Base-by-base conservation (phyloP, 2,797 vertebrate genomes). In the Acanthurus lineatus region DNA sequence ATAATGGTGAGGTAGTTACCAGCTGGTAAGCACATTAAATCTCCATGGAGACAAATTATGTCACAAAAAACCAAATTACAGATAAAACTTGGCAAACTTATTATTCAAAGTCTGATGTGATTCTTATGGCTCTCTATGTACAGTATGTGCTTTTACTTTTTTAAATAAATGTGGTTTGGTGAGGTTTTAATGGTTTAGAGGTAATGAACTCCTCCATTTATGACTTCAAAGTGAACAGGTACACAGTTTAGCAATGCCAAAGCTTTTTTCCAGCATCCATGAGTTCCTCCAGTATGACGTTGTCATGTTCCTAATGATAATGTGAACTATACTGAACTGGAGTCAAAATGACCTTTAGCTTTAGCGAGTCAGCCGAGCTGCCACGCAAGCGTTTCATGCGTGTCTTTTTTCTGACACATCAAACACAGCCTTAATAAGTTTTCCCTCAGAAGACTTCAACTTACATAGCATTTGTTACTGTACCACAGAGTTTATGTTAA, bases 261-360 rank as follows among this genome's bases (percentile, higher is more conserved):
- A 59, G 59, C 56, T 64, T 54, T 65, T 38, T 62, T 70, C 54
- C 17, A 4, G 58, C 76, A 70, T 45, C 78, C 57, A 59, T 61
- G 51, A 49, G 44, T 49, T 63, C 71, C 74, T 71, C 68, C 57
- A 67, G 60, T 80, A 16, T 45, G 49, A 22, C 51, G 47, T 35
- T 58, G 47, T 35, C 20, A 40, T 66, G 57, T 32, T 86, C 48
- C 76, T 83, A 77, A 77, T 84, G 68, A 78, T 73, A 78, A 70
- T 32, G 44, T 66, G 61, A 73, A 66, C 53, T 61, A 38, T 61
- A 69, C 9, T 66, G 63, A 83, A 54, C 58, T 77, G 58, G 58
- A 71, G 42, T 40, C 22, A 32, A 59, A 75, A 22, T 63, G 76
- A 84, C 84, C 79, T 78, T 54, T 69, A 45, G 22, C 73, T 68